Percentiles rank a stretch among this genome's conserved stretches.
Conservation (phyloP, 2,797 vertebrate species). For the Esox masquinongy region DNA sequence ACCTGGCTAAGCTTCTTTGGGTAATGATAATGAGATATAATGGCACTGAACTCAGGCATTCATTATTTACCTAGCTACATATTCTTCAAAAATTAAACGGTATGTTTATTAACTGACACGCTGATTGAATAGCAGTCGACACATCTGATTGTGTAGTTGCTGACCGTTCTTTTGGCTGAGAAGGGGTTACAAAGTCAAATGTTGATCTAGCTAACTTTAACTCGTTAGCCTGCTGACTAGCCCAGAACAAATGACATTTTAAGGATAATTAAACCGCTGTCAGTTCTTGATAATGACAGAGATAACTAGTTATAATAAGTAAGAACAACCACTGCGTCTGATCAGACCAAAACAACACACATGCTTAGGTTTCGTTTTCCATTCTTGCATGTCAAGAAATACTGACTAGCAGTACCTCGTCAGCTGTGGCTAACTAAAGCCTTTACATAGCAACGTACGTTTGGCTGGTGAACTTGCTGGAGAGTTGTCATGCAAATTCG, state of each 20-base stretch:
- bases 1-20: too few relatives aligned
- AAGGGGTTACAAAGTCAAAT: background rate
- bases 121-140: background rate
- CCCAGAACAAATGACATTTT: background rate
- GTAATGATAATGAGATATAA: background rate
- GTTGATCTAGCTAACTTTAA: too few relatives aligned
- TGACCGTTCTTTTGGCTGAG: background rate
- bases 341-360: background rate
- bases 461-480: background rate
- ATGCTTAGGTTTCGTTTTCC: background rate
- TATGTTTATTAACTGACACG: background rate
- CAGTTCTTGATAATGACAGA: background rate
- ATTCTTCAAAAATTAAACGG: background rate
- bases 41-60: background rate
- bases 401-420: background rate
- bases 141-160: background rate
- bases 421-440: background rate
- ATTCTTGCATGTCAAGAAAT: background rate
- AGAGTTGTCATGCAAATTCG: background rate
- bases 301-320: background rate
- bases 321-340: too few relatives aligned
- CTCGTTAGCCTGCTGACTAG: background rate
- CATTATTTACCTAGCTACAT: background rate
- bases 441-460: background rate
- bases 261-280: background rate